phyloP scores from a whole-genome alignment of 2,888 invertebrate species.

The Neoitamus cyanurus region DNA sequence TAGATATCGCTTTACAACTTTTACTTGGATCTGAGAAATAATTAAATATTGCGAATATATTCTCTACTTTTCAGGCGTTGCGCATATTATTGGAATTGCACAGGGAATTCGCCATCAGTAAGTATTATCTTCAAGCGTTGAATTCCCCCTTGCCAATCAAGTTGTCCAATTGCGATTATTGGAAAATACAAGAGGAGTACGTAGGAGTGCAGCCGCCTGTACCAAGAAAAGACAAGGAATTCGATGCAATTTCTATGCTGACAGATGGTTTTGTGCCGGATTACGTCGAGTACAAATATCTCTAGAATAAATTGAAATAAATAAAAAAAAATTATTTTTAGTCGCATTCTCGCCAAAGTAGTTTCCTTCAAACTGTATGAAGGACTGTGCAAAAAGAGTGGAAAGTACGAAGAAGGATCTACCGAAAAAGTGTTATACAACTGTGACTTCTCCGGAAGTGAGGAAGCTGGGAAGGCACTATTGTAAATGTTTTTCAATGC shows the following conservation, averaged over 20 bases:
- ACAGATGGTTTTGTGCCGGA: not conserved
- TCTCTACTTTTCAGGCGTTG: not conserved
- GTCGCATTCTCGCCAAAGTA: not conserved
- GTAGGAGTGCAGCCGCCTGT: not conserved
- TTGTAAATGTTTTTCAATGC: slow-evolving; percentile 64
- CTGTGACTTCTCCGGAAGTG: slow-evolving; percentile 86
- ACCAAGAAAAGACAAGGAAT: not conserved
- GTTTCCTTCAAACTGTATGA: slow-evolving; percentile 76
- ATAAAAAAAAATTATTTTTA: not conserved
- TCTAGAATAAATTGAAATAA: not conserved
- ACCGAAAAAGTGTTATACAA: slow-evolving; percentile 77
- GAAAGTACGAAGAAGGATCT: slow-evolving; percentile 79
- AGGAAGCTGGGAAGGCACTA: slow-evolving; percentile 78
- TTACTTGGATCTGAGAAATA: not conserved
- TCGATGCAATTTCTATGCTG: not conserved
- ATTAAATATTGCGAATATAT: not conserved
- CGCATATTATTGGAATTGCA: not conserved
- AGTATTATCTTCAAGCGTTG: not conserved
- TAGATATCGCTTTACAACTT: too few species aligned
- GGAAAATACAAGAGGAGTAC: not conserved
- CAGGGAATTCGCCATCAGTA: not conserved
- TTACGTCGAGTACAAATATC: not conserved
- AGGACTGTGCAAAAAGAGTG: slow-evolving; percentile 78
- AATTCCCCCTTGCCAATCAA: not conserved
- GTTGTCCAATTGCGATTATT: slow-evolving; percentile 20